Percentiles rank a stretch among this genome's conserved stretches.
Conservation (phyloP, 2,113 vertebrate species). For the Ammodytes marinus region DNA sequence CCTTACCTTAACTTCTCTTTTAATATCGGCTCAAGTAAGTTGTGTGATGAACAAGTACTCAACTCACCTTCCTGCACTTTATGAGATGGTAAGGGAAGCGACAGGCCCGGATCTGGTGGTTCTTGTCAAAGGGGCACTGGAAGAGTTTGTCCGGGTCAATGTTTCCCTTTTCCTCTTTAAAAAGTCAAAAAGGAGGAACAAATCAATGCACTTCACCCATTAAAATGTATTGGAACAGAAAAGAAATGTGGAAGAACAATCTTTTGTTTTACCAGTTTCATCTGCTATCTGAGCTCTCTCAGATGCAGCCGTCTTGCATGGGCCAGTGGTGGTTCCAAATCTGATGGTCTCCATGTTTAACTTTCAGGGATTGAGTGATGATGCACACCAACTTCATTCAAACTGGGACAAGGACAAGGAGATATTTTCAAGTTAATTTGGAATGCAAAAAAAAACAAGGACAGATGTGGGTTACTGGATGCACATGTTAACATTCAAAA, state of each 20-base stretch:
- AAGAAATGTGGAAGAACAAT: neutral
- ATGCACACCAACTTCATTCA: neutral
- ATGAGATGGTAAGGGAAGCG: slow-evolving; percentile 94
- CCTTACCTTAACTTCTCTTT: too few species aligned
- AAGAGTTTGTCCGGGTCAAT: slow-evolving; percentile 89
- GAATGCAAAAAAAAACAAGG: neutral
- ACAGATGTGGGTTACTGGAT: neutral
- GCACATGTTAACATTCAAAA: neutral
- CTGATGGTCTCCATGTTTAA: slow-evolving; percentile 20
- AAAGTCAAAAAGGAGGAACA: neutral
- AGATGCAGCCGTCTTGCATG: neutral
- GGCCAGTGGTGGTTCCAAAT: slow-evolving; percentile 11
- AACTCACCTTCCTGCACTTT: slow-evolving; percentile 92
- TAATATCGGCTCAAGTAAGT: too few species aligned
- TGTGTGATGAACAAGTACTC: neutral
- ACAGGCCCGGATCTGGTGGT: slow-evolving; percentile 89
- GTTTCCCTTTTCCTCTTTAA: slow-evolving; percentile 25
- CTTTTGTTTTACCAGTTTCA: slow-evolving; percentile 31
- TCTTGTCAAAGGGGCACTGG: slow-evolving; percentile 90
- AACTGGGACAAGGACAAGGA: neutral
- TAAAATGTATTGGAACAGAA: neutral
- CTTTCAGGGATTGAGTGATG: neutral
- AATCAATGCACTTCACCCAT: neutral
- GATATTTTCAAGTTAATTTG: too few species aligned
- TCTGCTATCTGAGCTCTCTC: neutral